Conservation (phyloP, 1,140 invertebrate genomes). For the Acromyrmex charruanus region DNA sequence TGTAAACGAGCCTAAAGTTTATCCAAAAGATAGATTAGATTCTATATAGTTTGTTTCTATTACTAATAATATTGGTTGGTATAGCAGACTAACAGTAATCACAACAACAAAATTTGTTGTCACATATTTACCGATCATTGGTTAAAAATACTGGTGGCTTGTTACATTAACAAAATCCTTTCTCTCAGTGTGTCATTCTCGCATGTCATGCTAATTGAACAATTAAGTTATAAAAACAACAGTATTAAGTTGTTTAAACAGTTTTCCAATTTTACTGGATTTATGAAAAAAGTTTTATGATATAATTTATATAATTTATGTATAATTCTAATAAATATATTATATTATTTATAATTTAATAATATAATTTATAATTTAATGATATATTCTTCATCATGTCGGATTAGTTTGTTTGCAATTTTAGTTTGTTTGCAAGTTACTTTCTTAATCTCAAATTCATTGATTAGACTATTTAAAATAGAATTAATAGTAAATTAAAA, state of each 20-base stretch:
- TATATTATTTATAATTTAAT: not conserved
- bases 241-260: not conserved
- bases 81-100: no score
- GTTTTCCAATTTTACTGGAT: not conserved
- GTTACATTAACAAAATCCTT: no score
- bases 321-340: conserved; percentile 14
- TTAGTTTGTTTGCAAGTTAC: not conserved
- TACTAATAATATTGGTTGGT: no score
- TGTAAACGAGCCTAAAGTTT: no score
- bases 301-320: conserved; percentile 5
- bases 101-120: no score
- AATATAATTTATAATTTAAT: not conserved
- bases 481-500: not conserved
- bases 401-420: not conserved
- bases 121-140: no score
- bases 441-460: not conserved
- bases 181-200: not conserved
- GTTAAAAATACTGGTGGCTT: no score
- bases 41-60: no score
- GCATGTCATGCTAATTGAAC: not conserved
- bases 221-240: conserved; percentile 12
- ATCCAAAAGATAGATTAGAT: no score
- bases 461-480: not conserved
- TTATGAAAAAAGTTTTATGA: not conserved
- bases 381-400: not conserved